Base-by-base conservation (phyloP, 2,113 vertebrate genomes). In the Syrmaticus mikado region DNA sequence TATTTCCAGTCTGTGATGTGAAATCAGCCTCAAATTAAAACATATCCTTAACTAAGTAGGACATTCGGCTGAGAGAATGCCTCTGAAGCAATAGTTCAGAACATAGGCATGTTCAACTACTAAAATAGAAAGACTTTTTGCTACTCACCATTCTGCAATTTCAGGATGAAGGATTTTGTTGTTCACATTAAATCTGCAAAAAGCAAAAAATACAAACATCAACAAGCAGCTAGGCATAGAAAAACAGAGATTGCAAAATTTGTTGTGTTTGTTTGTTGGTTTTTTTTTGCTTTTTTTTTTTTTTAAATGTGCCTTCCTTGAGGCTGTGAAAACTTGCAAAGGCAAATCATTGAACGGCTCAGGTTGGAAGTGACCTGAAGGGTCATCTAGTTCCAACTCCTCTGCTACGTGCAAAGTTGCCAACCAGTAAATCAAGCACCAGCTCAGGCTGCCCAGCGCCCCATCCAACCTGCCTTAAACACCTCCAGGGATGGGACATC, bases 111-210 rank as follows among this genome's bases (percentile, higher is more conserved):
- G 0, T 46, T 72, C 75, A 77, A 24, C 4, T 8, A 77, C 15
- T 50, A 15, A 11, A 67, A 72, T 22, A 70, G 32, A 50, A 91
- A 64, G 25, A 46, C 13, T 84, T 93, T 17, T 68, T 53, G 32
- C 40, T 77, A 98, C 99, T 98, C 84, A 99, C 98, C 99, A 99
- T 96, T 99, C 99, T 65, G 98, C 98, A 40, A 99, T 99, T 94
- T 99, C 98, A 14, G 99, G 98, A 85, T 99, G 98, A 82, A 99
- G 97, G 79, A 98, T 94, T 43, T 93, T 97, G 94, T 99, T 99
- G 97, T 99, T 99, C 86, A 99, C 98, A 18, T 96, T 97, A 92
- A 99, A 99, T 65, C 99, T 99, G 73, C 5, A 50, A 83, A 70
- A 70, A 38, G 1, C 13, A 27, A 90, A 90, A 88, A 87, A 83